Conservation (phyloP, 2,888 invertebrate genomes). For the Hirtodrosophila duncani region DNA sequence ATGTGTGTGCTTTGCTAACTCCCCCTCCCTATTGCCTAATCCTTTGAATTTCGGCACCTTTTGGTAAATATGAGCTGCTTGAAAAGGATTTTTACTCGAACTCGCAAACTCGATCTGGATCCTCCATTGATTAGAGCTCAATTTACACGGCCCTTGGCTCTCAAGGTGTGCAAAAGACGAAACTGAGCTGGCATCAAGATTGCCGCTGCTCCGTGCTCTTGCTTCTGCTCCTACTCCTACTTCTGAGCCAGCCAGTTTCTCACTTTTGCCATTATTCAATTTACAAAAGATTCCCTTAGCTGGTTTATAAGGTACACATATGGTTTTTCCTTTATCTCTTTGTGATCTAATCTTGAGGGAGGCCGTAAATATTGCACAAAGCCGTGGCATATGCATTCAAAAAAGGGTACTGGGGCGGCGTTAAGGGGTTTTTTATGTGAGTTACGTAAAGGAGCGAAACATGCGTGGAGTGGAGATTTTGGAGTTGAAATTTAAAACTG, state of each 20-base stretch:
- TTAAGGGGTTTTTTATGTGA: too few relatives aligned
- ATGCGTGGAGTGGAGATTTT: too few relatives aligned
- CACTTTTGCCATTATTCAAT: slow-evolving; percentile 48
- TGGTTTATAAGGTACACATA: slow-evolving; percentile 25
- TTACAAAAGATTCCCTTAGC: slow-evolving; percentile 38
- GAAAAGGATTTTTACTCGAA: slow-evolving; percentile 44
- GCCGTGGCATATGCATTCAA: slow-evolving; percentile 27
- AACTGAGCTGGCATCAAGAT: too few relatives aligned
- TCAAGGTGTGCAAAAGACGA: slow-evolving; percentile 30
- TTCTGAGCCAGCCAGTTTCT: slow-evolving; percentile 41
- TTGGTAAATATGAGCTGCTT: slow-evolving; percentile 64
- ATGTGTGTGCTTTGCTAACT: slow-evolving; percentile 58
- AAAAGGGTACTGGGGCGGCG: slow-evolving; percentile 5
- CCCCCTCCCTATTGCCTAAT: slow-evolving; percentile 23
- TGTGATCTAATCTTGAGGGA: slow-evolving; percentile 41
- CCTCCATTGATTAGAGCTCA: slow-evolving; percentile 66
- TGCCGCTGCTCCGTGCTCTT: background rate
- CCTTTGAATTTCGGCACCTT: slow-evolving; percentile 72
- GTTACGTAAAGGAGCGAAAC: too few relatives aligned
- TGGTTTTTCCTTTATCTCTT: slow-evolving; percentile 50
- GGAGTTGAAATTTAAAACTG: too few relatives aligned
- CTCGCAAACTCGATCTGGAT: slow-evolving; percentile 47
- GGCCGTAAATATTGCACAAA: background rate
- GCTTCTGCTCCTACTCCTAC: slow-evolving; percentile 2
- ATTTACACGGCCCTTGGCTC: slow-evolving; percentile 45